Percentiles rank a stretch among this genome's conserved stretches.
Conservation (phyloP, 2,113 vertebrate species). For the Rhinopomastus cyanomelas region DNA sequence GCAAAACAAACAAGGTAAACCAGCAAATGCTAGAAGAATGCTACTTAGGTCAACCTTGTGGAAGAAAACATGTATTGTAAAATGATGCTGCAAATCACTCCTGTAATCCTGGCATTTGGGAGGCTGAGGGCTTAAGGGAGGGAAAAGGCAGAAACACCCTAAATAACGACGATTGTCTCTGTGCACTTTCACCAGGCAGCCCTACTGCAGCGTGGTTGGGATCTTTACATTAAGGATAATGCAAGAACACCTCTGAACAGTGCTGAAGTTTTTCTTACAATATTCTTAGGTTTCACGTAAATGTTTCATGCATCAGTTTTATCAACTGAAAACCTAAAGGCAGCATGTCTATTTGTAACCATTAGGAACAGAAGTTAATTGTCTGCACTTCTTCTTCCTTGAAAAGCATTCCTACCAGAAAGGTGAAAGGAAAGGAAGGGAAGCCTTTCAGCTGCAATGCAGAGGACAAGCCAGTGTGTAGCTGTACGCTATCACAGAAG, state of each 20-base stretch:
- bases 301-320: neutral
- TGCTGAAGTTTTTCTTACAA: neutral
- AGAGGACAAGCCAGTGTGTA: conserved; percentile 39
- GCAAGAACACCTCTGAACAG: neutral
- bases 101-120: neutral
- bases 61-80: neutral
- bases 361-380: neutral
- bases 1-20: neutral
- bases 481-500: neutral
- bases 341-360: neutral
- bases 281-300: neutral
- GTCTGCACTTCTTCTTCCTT: neutral
- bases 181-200: neutral
- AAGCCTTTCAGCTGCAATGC: conserved; percentile 69
- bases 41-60: neutral
- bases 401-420: neutral
- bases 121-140: neutral
- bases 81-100: neutral
- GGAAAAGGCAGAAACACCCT: neutral
- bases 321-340: neutral
- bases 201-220: neutral
- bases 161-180: neutral
- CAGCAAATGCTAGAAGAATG: neutral
- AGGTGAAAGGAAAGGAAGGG: conserved; percentile 37
- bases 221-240: neutral